Conservation (phyloP, 2,888 invertebrate species). For the Bedellia somnulentella region DNA sequence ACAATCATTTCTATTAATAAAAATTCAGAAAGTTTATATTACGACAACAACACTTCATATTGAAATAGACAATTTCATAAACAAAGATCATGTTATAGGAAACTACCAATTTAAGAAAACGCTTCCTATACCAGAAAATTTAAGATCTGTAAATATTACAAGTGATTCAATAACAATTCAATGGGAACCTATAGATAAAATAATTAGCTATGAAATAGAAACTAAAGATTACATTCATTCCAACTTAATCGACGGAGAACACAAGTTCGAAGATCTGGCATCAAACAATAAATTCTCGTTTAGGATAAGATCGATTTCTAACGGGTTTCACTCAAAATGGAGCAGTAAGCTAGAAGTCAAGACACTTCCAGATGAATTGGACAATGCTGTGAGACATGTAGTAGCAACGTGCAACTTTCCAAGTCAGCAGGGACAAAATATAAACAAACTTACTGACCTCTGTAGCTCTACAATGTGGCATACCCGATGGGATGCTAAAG, state of each 20-base stretch:
- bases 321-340: slow-evolving; percentile 31
- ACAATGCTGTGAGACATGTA: slow-evolving; percentile 20
- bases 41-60: too few relatives aligned
- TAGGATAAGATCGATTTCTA: slow-evolving; percentile 26
- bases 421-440: slow-evolving; percentile 21
- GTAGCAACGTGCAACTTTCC: slow-evolving; percentile 22
- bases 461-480: slow-evolving; percentile 22
- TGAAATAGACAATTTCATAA: slow-evolving; percentile 27
- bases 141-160: slow-evolving; percentile 14
- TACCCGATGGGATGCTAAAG: slow-evolving; percentile 20
- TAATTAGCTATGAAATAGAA: slow-evolving; percentile 5
- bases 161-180: slow-evolving; percentile 11
- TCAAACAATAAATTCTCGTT: slow-evolving; percentile 23
- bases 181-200: slow-evolving; percentile 19
- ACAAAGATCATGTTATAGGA: slow-evolving; percentile 19
- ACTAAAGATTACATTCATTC: too few relatives aligned
- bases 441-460: slow-evolving; percentile 20
- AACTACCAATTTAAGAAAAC: too few relatives aligned
- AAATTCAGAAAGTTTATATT: background rate
- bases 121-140: too few relatives aligned
- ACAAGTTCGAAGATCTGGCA: too few relatives aligned
- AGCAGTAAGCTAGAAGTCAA: slow-evolving; percentile 21
- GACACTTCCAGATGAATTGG: slow-evolving; percentile 22
- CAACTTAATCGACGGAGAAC: too few relatives aligned
- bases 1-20: slow-evolving; percentile 17